Conservation (phyloP, 2,797 vertebrate genomes). For the Alfaro cultratus region DNA sequence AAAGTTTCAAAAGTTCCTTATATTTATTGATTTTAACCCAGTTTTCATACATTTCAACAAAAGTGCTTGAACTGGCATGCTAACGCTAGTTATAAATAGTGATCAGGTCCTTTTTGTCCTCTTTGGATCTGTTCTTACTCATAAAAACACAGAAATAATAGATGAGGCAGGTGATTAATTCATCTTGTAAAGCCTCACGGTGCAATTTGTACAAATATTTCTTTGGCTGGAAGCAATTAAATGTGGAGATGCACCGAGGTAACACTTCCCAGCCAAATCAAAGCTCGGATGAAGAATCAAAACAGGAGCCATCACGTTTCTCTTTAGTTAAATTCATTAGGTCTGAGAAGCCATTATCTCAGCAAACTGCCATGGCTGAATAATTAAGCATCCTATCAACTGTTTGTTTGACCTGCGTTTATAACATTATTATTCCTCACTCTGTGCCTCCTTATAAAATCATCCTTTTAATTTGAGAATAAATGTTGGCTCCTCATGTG, state of each 20-base stretch:
- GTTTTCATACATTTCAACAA: background rate
- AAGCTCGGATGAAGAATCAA: conserved; percentile 51
- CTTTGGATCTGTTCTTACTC: conserved; percentile 46
- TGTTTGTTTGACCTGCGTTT: conserved; percentile 79
- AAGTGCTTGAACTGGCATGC: background rate
- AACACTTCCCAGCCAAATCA: conserved; percentile 59
- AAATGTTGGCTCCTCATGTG: conserved; percentile 57
- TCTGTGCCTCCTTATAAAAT: conserved; percentile 68
- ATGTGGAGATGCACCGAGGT: conserved; percentile 56
- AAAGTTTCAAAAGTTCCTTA: background rate
- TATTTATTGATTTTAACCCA: background rate
- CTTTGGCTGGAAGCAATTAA: conserved; percentile 73
- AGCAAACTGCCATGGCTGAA: conserved; percentile 76
- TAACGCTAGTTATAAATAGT: conserved; percentile 19
- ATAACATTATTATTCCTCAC: conserved; percentile 68
- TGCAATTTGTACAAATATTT: conserved; percentile 77
- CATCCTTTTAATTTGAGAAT: conserved; percentile 64
- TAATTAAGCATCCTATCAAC: conserved; percentile 81
- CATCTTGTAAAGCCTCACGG: conserved; percentile 53
- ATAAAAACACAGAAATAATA: conserved; percentile 65
- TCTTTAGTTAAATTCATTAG: conserved; percentile 74
- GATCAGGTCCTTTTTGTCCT: conserved; percentile 62
- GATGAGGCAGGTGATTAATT: conserved; percentile 59
- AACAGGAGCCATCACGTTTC: conserved; percentile 62
- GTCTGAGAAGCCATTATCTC: conserved; percentile 74